These are phyloP conservation scores for Microplitis mediator DNA, from an alignment of 1,140 invertebrate genomes.

Conservation along the genomic window DNA sequence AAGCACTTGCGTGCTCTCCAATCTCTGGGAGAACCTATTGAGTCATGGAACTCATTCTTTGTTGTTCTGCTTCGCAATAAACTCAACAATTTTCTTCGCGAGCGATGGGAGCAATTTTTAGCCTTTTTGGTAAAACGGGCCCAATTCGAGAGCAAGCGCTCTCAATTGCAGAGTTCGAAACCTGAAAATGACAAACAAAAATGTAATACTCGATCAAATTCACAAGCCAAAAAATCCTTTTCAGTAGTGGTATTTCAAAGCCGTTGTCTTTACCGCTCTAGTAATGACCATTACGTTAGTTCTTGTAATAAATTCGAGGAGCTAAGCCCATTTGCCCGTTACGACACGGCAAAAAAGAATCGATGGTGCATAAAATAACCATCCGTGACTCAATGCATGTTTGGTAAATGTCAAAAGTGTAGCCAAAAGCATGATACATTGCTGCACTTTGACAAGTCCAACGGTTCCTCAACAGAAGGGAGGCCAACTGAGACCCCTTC, in stretches of 20 bases:
- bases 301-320: not conserved
- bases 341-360: not conserved
- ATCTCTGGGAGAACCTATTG: slow-evolving; percentile 25
- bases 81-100: slow-evolving; percentile 21
- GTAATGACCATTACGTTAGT: too few species aligned
- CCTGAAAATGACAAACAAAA: too few species aligned
- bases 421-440: not conserved
- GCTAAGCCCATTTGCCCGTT: not conserved
- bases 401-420: not conserved
- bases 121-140: not conserved
- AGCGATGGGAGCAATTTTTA: slow-evolving; percentile 26
- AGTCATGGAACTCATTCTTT: slow-evolving; percentile 38
- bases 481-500: not conserved
- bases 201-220: too few species aligned
- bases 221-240: too few species aligned
- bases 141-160: too few species aligned
- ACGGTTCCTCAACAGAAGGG: not conserved
- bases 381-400: not conserved
- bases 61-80: not conserved
- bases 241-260: too few species aligned
- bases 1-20: slow-evolving; percentile 30
- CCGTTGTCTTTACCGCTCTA: too few species aligned
- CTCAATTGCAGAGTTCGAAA: too few species aligned
- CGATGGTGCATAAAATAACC: slow-evolving; percentile 5
- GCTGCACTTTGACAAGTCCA: not conserved